Evolutionary conservation across 2,888 invertebrate species (phyloP), one percentile per base, ranked within the genome.

Genomic region (Scaptomyza polygonia): DNA sequence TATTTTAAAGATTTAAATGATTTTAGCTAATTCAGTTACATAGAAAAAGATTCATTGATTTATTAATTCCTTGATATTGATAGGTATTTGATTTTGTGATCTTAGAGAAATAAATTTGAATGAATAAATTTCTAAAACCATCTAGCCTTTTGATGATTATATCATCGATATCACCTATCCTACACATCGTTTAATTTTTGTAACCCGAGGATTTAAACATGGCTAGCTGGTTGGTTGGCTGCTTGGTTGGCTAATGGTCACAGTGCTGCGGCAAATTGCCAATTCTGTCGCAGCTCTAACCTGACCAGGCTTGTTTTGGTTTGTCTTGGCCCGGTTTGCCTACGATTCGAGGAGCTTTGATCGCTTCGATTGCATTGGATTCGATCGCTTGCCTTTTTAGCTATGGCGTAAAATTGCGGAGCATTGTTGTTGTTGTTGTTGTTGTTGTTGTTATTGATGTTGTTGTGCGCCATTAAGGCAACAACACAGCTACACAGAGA

Each of bases 381-480:
- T 74, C 72, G 82, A 79, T 85, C 77, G 83, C 58, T 72, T 67
- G 80, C 85, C 86, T 81, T 81, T 85, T 79, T 79, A 82, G 85
- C 77, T 81, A 62, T 84, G 86, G 84, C 83, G 84, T 84, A 84
- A 84, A 84, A 86, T 84, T 84, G 83, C 84, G 70, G 65, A 72
- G 70, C 66, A 45, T 65, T 72, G 61, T 67, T 69, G 70, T 48
- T 64, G 61, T 47, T 67, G 32, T 56, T 68, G 61, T 36, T 61
- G 64, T 62, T n/a, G n/a, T n/a, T n/a, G n/a, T n/a, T 21, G 12
- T 5, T 40, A 58, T 44, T 57, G 62, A 30, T 69, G 67, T 42
- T 66, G 61, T 36, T 61, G 64, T 62, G 49, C 56, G 69, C 82
- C 78, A 85, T 82, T 79, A 83, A 79, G 83, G 83, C 80, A 83